Conservation (phyloP, 1,140 invertebrate genomes). For the Pogonognathellus flavescens region DNA sequence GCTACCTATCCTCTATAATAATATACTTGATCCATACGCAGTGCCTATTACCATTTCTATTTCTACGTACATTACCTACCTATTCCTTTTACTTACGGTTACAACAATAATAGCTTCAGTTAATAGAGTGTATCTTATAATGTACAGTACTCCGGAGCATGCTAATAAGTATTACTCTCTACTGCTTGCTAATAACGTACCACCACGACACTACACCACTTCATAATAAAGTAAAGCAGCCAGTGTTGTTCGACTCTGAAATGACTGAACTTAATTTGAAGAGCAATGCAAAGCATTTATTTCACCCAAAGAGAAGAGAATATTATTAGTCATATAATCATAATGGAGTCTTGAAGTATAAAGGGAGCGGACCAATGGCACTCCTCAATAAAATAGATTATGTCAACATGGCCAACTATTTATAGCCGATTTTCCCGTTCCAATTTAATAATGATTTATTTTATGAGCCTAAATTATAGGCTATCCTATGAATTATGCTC, state of each 20-base stretch:
- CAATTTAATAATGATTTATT: conserved; percentile 68
- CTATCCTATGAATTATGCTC: conserved; percentile 66
- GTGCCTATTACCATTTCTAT: too few species aligned
- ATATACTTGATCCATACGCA: too few species aligned
- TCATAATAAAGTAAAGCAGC: neutral
- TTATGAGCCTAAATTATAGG: conserved; percentile 67
- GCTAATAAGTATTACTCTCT: conserved; percentile 1
- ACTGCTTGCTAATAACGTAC: conserved; percentile 24
- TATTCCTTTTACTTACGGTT: too few species aligned
- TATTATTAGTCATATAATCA: conserved; percentile 57
- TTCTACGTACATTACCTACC: too few species aligned
- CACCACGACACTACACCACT: neutral
- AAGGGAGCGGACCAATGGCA: conserved; percentile 56
- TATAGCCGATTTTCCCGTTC: conserved; percentile 67
- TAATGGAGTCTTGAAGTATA: conserved; percentile 48
- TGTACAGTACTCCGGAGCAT: neutral
- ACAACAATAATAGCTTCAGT: conserved; percentile 8
- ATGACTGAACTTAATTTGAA: conserved; percentile 41
- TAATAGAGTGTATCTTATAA: neutral
- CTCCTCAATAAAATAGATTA: conserved; percentile 67
- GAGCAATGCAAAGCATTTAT: conserved; percentile 51
- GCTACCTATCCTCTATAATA: neutral
- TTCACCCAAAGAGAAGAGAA: conserved; percentile 47
- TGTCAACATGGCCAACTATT: conserved; percentile 67
- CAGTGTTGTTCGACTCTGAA: conserved; percentile 34